A percentile compares a stretch with the other conserved stretches of the same genome.
Evolutionary conservation across 2,113 vertebrate genomes (phyloP).

Genomic region (Nycticryphes semicollaris): DNA sequence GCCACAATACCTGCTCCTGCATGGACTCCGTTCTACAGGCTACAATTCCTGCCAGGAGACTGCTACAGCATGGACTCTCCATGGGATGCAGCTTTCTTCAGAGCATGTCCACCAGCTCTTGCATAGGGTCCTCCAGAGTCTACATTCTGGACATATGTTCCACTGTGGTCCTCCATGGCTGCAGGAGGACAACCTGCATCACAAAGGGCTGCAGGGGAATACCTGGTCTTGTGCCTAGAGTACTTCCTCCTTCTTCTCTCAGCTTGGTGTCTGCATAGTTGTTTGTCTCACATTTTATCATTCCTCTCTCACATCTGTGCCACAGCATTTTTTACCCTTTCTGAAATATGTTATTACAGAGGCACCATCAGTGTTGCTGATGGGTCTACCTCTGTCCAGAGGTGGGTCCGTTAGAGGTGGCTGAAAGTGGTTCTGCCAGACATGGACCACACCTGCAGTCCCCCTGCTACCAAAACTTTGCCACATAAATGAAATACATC

Average conservation of each 20-base stretch:
- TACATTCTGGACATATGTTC: not conserved
- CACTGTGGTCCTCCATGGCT: accelerated
- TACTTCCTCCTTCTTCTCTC: not conserved
- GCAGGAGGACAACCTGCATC: not conserved
- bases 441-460: not conserved
- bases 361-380: not conserved
- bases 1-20: not conserved
- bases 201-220: accelerated
- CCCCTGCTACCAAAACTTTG: not conserved
- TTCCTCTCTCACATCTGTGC: not conserved
- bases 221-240: not conserved
- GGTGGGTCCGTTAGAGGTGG: not conserved
- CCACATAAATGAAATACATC: not conserved
- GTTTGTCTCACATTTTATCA: not conserved
- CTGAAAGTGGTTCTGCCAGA: not conserved
- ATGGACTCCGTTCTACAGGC: not conserved
- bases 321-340: not conserved
- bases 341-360: not conserved
- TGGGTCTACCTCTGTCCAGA: not conserved
- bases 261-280: not conserved
- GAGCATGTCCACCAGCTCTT: not conserved
- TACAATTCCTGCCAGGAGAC: not conserved
- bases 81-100: not conserved
- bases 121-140: not conserved
- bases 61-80: accelerated